A percentile compares a stretch with the other conserved stretches of the same genome.
These are phyloP conservation scores for Phaethon lepturus DNA, from an alignment of 2,113 vertebrate species.

Conservation along the genomic window DNA sequence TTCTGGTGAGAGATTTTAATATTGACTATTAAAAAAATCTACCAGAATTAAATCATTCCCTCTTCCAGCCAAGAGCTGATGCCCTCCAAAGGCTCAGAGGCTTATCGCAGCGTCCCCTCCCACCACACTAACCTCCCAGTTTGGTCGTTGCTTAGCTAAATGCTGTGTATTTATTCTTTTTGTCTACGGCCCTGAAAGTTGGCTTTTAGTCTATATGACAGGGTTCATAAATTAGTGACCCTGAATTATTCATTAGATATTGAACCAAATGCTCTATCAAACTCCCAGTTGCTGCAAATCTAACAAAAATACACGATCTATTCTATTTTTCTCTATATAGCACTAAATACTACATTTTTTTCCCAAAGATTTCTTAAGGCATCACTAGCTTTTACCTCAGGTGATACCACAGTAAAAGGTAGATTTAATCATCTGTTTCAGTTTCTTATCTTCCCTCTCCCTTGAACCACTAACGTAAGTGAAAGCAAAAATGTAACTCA, in stretches of 20 bases:
- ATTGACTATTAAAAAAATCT: neutral
- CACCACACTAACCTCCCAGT: neutral
- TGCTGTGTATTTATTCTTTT: neutral
- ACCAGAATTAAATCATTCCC: neutral
- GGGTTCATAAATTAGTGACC: neutral
- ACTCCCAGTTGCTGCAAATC: neutral
- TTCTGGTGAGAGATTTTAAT: neutral
- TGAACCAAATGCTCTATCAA: neutral
- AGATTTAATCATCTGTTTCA: slow-evolving; percentile 1
- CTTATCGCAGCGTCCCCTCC: neutral
- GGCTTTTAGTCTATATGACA: neutral
- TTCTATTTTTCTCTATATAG: neutral
- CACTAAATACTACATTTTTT: neutral
- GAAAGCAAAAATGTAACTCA: slow-evolving; percentile 12
- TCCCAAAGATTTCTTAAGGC: neutral
- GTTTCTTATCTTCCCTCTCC: neutral
- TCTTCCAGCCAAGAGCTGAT: neutral
- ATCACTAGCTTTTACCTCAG: neutral
- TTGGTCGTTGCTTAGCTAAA: neutral
- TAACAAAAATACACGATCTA: neutral
- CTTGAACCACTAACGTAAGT: neutral
- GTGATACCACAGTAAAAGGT: neutral
- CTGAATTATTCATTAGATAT: neutral
- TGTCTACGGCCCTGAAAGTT: neutral
- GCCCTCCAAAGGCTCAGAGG: neutral